Evolutionary conservation across 2,113 vertebrate genomes (phyloP), one percentile per base, ranked within the genome.

Genomic region (Tyto alba): DNA sequence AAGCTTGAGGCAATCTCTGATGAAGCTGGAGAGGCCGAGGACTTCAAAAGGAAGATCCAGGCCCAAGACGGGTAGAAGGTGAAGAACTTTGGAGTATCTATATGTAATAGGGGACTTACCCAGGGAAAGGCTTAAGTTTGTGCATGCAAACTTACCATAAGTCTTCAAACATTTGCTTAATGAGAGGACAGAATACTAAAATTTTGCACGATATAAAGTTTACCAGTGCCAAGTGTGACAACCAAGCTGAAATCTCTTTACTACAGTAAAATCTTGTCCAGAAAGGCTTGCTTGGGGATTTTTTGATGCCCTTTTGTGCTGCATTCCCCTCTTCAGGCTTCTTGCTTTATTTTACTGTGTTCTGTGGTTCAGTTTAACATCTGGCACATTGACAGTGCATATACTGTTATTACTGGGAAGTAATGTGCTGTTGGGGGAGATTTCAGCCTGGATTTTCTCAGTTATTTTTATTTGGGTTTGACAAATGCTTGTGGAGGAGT

Each of bases 31-130:
- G 96, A 98, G 99, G 93, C 99, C 99, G 0, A 98, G 98, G 79
- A 99, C 99, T 60, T 99, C 99, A 34, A 99, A 99, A 97, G 99
- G 98, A 92, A 99, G 98, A 95, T 98, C 98, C 63, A 98, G 99
- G 95, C 99, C 99, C 71, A 99, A 99, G 98, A 99, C 98, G 2
- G 98, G 99, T 38, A 98, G 99, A 97, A 99, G 99, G 99, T 99
- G 97, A 98, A 97, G 83, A 78, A 32, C 69, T 93, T 89, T 87
- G 79, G 92, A 66, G 50, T 95, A 45, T 93, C 84, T 93, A 0
- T 96, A 23, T 60, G 52, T 68, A 47, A 40, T 34, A 47, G 95
- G 95, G 88, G 85, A 53, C 77, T 88, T 90, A 59, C 38, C 78
- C 67, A 89, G 84, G 91, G 95, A 45, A 83, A 73, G 19, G 34